Evolutionary conservation across 2,113 vertebrate species (phyloP), one percentile per base, ranked within the genome.

Genomic region (Varanus salvator): DNA sequence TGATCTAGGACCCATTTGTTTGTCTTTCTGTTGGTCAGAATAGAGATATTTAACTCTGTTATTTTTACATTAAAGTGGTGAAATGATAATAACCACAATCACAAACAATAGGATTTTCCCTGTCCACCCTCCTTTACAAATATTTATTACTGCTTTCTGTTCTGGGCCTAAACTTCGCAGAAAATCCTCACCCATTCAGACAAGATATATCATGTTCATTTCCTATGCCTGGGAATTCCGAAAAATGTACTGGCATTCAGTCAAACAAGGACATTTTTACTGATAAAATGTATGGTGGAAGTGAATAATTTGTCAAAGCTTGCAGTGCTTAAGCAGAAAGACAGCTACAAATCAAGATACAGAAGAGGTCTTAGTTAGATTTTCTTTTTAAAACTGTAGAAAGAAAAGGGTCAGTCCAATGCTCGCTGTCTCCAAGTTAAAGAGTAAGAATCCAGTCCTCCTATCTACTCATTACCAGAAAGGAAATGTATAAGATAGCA

Each of bases 281-380:
- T 97, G 97, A 98, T 97, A 97, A 97, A 97, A 90, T 31, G 89
- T 86, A 89, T 0, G 64, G 90, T 95, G 95, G 93, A 96, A 97
- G 90, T 93, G 87, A 96, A 95, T 94, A 97, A 97, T 97, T 97
- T 96, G 95, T 98, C 97, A 98, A 93, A 92, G 88, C 91, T 93
- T 60, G 29, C 93, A 91, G 89, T 90, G 93, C 87, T 91, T 90
- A 81, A 92, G 88, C 93, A 96, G 23, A 93, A 94, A 94, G 96
- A 95, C 96, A 94, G 90, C 54, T 93, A 90, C 85, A 91, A 96
- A 96, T 97, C 95, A 97, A 97, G 97, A 90, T 93, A 90, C 77
- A 96, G 97, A 97, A 97, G 96, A 89, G 95, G 93, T 96, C 93
- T 52, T 83, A 54, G 92, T 80, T 92, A 88, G 91, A 90, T 93